A percentile compares a stretch with the other conserved stretches of the same genome.
Conservation (phyloP, 2,888 invertebrate genomes). For the Drosophila flavopinicola region DNA sequence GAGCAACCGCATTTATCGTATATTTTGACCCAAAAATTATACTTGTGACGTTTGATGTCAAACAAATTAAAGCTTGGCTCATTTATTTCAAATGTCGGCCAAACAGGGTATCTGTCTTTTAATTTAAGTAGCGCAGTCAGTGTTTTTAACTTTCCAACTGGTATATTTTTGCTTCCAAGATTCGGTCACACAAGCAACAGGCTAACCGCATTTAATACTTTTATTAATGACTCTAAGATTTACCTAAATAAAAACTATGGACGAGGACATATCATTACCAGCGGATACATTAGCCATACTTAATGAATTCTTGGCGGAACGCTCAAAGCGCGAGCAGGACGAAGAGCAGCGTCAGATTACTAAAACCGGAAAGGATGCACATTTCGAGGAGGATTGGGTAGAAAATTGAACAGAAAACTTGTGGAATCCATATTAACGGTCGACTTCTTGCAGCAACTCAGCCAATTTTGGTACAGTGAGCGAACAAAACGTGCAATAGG, state of each 20-base stretch:
- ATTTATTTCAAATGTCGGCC: too few relatives aligned
- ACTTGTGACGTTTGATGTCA: too few relatives aligned
- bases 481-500: constrained; percentile 90
- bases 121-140: too few relatives aligned
- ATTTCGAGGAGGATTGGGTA: constrained; percentile 94
- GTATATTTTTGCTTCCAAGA: too few relatives aligned
- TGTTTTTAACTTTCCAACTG: too few relatives aligned
- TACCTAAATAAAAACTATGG: constrained; percentile 23
- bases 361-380: constrained; percentile 84
- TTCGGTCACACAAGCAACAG: too few relatives aligned
- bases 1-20: too few relatives aligned
- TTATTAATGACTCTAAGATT: constrained; percentile 6
- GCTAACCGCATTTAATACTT: constrained; percentile 2
- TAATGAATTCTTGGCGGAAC: constrained; percentile 91
- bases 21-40: too few relatives aligned
- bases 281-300: constrained; percentile 90
- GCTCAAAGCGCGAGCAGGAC: constrained; percentile 87
- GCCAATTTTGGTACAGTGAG: constrained; percentile 98
- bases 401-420: not conserved
- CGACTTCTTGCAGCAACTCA: constrained; percentile 91
- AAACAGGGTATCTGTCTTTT: too few relatives aligned
- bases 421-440: not conserved
- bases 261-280: constrained; percentile 88
- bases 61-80: too few relatives aligned
- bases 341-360: constrained; percentile 82